Percentiles rank a stretch among this genome's conserved stretches.
Evolutionary conservation across 2,888 invertebrate genomes (phyloP).

Genomic region (Drosophila monieri): DNA sequence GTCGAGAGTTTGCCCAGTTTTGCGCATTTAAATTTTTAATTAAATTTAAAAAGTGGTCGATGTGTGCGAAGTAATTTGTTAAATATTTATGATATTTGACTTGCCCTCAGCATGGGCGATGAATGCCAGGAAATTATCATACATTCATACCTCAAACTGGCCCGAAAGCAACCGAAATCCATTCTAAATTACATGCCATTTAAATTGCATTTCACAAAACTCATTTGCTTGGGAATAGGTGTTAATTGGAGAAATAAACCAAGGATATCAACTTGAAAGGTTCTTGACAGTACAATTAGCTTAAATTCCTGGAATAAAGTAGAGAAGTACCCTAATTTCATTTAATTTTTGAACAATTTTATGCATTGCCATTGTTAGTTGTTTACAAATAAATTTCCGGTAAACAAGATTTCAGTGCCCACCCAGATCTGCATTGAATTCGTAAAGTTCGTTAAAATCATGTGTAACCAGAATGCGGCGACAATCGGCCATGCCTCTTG

Average conservation of each 20-base stretch:
- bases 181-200: slow-evolving; percentile 24
- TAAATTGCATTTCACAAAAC: slow-evolving; percentile 19
- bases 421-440: slow-evolving; percentile 14
- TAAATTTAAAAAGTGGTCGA: slow-evolving; percentile 63
- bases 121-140: slow-evolving; percentile 7
- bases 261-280: slow-evolving; percentile 8
- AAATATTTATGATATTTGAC: slow-evolving; percentile 47
- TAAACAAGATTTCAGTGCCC: slow-evolving; percentile 18
- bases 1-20: slow-evolving; percentile 37
- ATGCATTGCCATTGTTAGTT: slow-evolving; percentile 10
- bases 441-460: slow-evolving; percentile 37
- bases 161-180: slow-evolving; percentile 27
- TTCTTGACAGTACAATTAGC: slow-evolving; percentile 16
- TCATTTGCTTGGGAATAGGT: neutral
- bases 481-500: slow-evolving; percentile 49
- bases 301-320: neutral
- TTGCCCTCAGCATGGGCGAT: slow-evolving; percentile 28
- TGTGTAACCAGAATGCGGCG: slow-evolving; percentile 40
- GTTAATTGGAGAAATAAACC: slow-evolving; percentile 2
- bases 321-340: too few species aligned
- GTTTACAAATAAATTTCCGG: slow-evolving; percentile 18
- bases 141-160: slow-evolving; percentile 7
- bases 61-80: slow-evolving; percentile 33
- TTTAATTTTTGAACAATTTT: too few species aligned
- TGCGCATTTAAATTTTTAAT: slow-evolving; percentile 73